phyloP scores from a whole-genome alignment of 1,140 invertebrate genomes.

The Lepeophtheirus salmonis region DNA sequence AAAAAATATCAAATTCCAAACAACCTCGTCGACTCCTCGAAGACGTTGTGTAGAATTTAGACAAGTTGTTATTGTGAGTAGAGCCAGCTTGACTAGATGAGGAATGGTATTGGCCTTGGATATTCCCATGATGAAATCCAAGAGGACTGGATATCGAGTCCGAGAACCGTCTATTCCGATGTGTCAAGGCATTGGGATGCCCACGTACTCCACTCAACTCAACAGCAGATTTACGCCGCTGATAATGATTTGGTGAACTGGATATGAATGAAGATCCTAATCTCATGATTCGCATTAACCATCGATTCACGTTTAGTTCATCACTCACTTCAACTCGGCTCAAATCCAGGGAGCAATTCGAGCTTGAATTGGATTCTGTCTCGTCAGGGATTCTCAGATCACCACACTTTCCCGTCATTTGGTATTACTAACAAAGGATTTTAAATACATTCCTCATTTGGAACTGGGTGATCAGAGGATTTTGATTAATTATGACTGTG shows the following conservation, averaged over 20 bases:
- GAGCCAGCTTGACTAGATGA: not conserved
- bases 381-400: too few species aligned
- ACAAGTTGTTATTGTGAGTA: not conserved
- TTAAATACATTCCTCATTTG: too few species aligned
- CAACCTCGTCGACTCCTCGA: not conserved
- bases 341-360: too few species aligned
- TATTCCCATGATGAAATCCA: too few species aligned
- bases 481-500: too few species aligned
- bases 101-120: not conserved
- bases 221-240: not conserved
- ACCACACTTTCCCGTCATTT: too few species aligned
- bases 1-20: too few species aligned
- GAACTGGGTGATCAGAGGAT: too few species aligned
- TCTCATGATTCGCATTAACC: slow-evolving; percentile 15
- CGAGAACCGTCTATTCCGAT: not conserved
- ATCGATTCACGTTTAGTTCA: slow-evolving; percentile 11
- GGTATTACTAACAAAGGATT: too few species aligned
- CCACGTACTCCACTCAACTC: not conserved
- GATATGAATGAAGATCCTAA: slow-evolving; percentile 21
- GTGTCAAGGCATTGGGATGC: not conserved
- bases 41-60: not conserved
- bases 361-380: too few species aligned
- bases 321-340: slow-evolving; percentile 7
- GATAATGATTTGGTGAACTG: slow-evolving; percentile 4
- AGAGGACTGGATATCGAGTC: not conserved